Conservation (phyloP, 2,888 invertebrate species). For the Pelosia muscerda region DNA sequence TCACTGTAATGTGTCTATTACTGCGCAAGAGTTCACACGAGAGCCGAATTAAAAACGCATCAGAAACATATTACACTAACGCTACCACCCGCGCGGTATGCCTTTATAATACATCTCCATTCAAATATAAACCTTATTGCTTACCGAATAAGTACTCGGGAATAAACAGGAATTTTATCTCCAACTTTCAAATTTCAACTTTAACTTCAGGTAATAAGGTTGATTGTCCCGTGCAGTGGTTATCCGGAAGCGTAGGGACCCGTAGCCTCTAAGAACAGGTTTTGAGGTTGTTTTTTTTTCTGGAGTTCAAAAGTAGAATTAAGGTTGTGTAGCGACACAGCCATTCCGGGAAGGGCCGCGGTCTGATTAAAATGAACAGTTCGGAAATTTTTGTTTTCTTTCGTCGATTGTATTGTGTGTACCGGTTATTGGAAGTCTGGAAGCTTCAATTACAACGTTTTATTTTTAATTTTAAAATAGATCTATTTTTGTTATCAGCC, state of each 20-base stretch:
- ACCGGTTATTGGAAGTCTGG: slow-evolving; percentile 11
- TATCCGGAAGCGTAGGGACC: slow-evolving; percentile 61
- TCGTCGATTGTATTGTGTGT: not conserved
- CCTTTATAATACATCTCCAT: slow-evolving; percentile 37
- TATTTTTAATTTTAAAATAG: slow-evolving; percentile 18
- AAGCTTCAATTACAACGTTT: slow-evolving; percentile 12
- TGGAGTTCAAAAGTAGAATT: slow-evolving; percentile 59
- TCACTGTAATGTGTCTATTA: slow-evolving; percentile 77
- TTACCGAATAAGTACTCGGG: slow-evolving; percentile 33
- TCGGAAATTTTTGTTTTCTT: slow-evolving; percentile 21
- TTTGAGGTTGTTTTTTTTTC: slow-evolving; percentile 48
- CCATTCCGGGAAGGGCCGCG: slow-evolving; percentile 35
- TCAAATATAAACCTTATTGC: slow-evolving; percentile 36
- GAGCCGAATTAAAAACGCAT: slow-evolving; percentile 82
- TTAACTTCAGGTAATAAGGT: not conserved
- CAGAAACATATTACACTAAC: slow-evolving; percentile 82
- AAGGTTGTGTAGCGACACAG: slow-evolving; percentile 48
- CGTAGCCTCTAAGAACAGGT: slow-evolving; percentile 50
- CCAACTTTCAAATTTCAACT: slow-evolving; percentile 25
- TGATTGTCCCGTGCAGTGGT: slow-evolving; percentile 23
- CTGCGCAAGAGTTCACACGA: slow-evolving; percentile 82
- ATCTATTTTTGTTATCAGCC: slow-evolving; percentile 6
- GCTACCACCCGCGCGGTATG: slow-evolving; percentile 67
- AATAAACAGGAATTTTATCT: slow-evolving; percentile 18
- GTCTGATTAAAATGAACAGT: slow-evolving; percentile 33